phyloP scores from a whole-genome alignment of 2,113 vertebrate species.

The Cololabis saira region DNA sequence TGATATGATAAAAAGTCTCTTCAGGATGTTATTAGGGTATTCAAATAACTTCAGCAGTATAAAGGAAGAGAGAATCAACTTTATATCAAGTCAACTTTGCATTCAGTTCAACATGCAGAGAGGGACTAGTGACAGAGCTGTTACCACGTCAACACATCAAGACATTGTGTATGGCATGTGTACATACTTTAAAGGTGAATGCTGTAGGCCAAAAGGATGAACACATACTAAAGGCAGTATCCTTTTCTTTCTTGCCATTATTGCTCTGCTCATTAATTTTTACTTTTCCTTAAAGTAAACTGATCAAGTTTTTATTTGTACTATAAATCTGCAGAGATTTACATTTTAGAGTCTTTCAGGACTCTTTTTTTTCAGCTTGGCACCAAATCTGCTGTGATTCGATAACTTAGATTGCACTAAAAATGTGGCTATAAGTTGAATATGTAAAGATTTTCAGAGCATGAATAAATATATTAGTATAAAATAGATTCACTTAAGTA shows the following conservation, averaged over 20 bases:
- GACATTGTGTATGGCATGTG: slow-evolving; percentile 7
- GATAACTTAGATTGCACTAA: background rate
- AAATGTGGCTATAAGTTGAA: background rate
- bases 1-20: slow-evolving; percentile 41
- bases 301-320: background rate
- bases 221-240: background rate
- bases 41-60: slow-evolving; percentile 27
- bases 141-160: slow-evolving; percentile 9
- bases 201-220: slow-evolving; percentile 2
- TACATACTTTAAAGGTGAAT: slow-evolving; percentile 22
- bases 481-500: too few species aligned
- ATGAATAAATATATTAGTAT: too few species aligned
- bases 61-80: slow-evolving; percentile 16
- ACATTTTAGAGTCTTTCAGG: background rate
- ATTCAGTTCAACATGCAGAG: slow-evolving; percentile 1
- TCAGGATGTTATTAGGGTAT: slow-evolving; percentile 43
- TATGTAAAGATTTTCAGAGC: too few species aligned
- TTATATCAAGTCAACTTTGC: slow-evolving; percentile 35
- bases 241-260: background rate
- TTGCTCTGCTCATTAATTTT: background rate
- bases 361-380: background rate
- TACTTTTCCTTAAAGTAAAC: background rate
- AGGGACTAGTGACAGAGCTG: background rate
- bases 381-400: background rate
- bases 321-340: background rate